phyloP scores from a whole-genome alignment of 2,113 vertebrate species.

The Pleuronectes platessa region DNA sequence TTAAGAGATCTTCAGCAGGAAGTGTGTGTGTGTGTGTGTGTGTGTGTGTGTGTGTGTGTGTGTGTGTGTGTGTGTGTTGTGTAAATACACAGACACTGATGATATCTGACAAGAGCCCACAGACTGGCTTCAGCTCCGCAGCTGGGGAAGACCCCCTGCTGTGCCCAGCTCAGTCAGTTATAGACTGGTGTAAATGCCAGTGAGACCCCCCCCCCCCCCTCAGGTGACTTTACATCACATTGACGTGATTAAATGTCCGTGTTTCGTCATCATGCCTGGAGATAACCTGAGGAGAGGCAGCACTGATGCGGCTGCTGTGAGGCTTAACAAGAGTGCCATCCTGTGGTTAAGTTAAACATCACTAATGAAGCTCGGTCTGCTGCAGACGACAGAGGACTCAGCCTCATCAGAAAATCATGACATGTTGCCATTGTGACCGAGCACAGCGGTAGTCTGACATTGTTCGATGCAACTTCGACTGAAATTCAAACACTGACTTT shows the following conservation, averaged over 20 bases:
- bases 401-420: not conserved
- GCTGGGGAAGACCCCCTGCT: not conserved
- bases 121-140: not conserved
- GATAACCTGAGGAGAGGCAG: slow-evolving; percentile 14
- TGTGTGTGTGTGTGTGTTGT: too few species aligned
- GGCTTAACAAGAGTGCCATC: slow-evolving; percentile 82
- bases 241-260: not conserved
- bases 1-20: too few species aligned
- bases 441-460: not conserved
- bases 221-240: not conserved
- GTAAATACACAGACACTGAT: not conserved
- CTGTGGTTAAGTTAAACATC: slow-evolving; percentile 73
- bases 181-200: too few species aligned
- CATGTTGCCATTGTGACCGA: not conserved
- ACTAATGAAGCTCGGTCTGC: slow-evolving; percentile 30
- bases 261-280: slow-evolving; percentile 3
- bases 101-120: not conserved
- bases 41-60: too few species aligned
- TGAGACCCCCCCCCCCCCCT: not conserved
- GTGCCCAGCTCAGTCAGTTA: not conserved
- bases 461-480: not conserved
- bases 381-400: not conserved
- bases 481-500: too few species aligned
- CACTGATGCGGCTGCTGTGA: not conserved
- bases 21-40: too few species aligned